Base-by-base conservation (phyloP, 2,797 vertebrate genomes). In the Poecilia picta region DNA sequence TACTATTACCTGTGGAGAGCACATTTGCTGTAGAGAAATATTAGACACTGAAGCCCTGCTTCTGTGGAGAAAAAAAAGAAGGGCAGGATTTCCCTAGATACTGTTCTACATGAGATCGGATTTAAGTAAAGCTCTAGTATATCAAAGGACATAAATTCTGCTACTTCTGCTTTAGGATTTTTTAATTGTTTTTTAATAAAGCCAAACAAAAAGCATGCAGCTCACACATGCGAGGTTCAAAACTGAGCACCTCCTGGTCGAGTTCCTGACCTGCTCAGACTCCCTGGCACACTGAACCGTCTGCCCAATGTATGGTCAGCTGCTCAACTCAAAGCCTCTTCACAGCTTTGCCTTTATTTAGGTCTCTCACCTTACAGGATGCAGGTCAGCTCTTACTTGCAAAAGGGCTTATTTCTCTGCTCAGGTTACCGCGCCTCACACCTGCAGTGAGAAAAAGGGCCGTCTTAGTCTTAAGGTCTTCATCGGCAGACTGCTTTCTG, bases 301-400 rank as follows among this genome's bases (percentile, higher is more conserved):
- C 88, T 85, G 91, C 47, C 72, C 68, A 64, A 76, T 89, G 83
- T 91, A 46, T 90, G 86, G 89, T 92, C 91, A 95, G 94, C 91
- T 93, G 91, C 85, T 89, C 84, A 59, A 90, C 90, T 89, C 90
- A 93, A 92, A 93, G 90, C 92, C 91, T 93, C 91, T 90, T 89
- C 85, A 83, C 91, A 88, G 92, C 91, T 92, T 92, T 86, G 87
- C 94, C 93, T 94, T 94, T 95, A 93, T 95, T 94, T 94, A 94
- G 94, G 87, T 75, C 77, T 76, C 83, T 91, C 90, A 92, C 90
- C 91, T 91, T 79, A 83, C 89, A 81, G 85, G 83, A 87, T 79
- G 75, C 25, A 75, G 91, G 87, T 91, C 88, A 89, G 82, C 85
- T 82, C 83, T 85, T 88, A 87, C 83, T 91, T 90, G 81, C 83